These are phyloP conservation scores for Cotesia typhae DNA, from an alignment of 1,140 invertebrate genomes.

Conservation along the genomic window DNA sequence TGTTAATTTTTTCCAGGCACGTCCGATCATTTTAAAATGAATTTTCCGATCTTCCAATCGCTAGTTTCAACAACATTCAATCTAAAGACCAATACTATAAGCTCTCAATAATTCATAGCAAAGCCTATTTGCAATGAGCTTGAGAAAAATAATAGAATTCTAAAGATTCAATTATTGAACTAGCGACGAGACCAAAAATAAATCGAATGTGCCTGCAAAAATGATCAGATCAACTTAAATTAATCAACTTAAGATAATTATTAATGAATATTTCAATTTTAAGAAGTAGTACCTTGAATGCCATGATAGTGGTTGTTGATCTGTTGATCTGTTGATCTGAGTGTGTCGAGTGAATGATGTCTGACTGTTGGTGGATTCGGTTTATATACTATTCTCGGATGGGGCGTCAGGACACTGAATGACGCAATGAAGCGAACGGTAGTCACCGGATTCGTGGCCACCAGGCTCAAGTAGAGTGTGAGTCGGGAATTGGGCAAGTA, in stretches of 20 bases:
- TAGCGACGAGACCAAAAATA: too few relatives aligned
- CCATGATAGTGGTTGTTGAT: slow-evolving; percentile 22
- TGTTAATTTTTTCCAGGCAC: too few relatives aligned
- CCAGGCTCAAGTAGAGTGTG: neutral
- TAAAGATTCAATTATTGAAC: too few relatives aligned
- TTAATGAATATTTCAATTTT: neutral
- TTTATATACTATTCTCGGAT: slow-evolving; percentile 25
- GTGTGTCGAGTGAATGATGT: slow-evolving; percentile 32
- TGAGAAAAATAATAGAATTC: too few relatives aligned
- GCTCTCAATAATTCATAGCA: too few relatives aligned
- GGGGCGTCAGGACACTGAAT: neutral
- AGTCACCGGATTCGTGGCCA: slow-evolving; percentile 1
- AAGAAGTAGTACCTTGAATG: slow-evolving; percentile 29
- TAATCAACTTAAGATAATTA: neutral
- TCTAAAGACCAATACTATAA: too few relatives aligned
- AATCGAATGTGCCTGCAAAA: too few relatives aligned
- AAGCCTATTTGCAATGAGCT: too few relatives aligned
- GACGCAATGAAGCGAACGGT: slow-evolving; percentile 18
- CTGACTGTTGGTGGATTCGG: slow-evolving; percentile 8
- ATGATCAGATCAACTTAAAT: too few relatives aligned
- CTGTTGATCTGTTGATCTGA: slow-evolving; percentile 23
- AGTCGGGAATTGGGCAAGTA: slow-evolving; percentile 31
- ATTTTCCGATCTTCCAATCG: too few relatives aligned
- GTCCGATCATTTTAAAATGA: too few relatives aligned
- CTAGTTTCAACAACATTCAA: too few relatives aligned